Base-by-base conservation (phyloP, 2,797 vertebrate species). In the Carduelis carduelis region DNA sequence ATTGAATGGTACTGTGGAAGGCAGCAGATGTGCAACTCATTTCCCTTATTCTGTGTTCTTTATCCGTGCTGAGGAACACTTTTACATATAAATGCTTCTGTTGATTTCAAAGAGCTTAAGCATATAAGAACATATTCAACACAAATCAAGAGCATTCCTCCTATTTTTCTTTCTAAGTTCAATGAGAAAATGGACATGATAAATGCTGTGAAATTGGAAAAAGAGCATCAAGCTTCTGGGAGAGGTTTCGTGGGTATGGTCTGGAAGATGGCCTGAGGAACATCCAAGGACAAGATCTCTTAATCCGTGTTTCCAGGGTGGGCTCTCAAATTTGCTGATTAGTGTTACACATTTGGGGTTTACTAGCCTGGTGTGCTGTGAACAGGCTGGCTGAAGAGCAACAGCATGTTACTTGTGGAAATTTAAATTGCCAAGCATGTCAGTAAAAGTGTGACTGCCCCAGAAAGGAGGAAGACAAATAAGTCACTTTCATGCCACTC, bases 161-260 rank as follows among this genome's bases (percentile, higher is more conserved):
- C 22, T 86, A 2, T 30, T 90, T 50, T 86, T 95, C 47, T 89
- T 83, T 93, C 90, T 93, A 93, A 70, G 12, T 95, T 94, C 69
- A 82, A 9, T 90, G 66, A 90, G 8, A 88, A 44, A 78, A 76
- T 50, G 53, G 49, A 76, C 60, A 87, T 17, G 32, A 39, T 16
- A 41, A 85, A 85, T 66, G 24, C 80, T 65, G 30, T 82, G 32
- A 95, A 96, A 95, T 47, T 81, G 75, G 77, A 93, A 96, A 91
- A 89, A 92, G 49, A 95, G 37, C 20, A 82, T 92, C 83, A 77
- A 17, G 30, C 11, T 82, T 86, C 19, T 65, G 39, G 50, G 74
- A 95, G 28, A 56, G 21, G 56, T 94, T 96, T 95, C 43, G 5
- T 8, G 43, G 39, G 24, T 56, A 49, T 89, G 60, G 72, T 39